A percentile compares a stretch with the other conserved stretches of the same genome.
Conservation (phyloP, 2,888 invertebrate genomes). For the Catocala sponsa region DNA sequence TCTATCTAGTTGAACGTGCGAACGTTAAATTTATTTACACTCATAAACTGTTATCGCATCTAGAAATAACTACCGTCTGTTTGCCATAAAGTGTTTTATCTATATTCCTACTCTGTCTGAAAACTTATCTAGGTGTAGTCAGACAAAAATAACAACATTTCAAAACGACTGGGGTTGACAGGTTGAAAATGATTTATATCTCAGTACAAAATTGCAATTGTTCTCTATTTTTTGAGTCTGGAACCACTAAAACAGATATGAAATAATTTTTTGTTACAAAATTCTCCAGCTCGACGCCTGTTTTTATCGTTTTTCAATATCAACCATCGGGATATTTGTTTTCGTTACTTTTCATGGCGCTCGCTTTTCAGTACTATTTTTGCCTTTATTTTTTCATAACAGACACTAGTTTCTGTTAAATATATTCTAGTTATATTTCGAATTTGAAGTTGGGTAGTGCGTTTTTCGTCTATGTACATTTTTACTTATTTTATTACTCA, state of each 20-base stretch:
- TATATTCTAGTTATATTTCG: not conserved
- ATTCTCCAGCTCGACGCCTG: slow-evolving; percentile 20
- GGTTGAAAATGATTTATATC: slow-evolving; percentile 9
- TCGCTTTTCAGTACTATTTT: slow-evolving; percentile 10
- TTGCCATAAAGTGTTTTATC: not conserved
- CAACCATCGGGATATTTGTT: slow-evolving; percentile 33
- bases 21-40: too few species aligned
- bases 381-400: slow-evolving; percentile 9
- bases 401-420: not conserved
- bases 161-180: slow-evolving; percentile 3
- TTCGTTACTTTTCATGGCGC: slow-evolving; percentile 27
- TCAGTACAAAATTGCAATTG: not conserved
- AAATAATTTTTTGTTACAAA: slow-evolving; percentile 22
- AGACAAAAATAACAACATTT: slow-evolving; percentile 4
- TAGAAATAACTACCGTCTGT: not conserved
- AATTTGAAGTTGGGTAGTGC: not conserved
- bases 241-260: slow-evolving; percentile 5
- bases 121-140: not conserved
- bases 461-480: not conserved
- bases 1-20: too few species aligned
- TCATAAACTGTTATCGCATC: too few species aligned
- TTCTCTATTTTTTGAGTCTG: slow-evolving; percentile 13
- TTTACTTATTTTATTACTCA: not conserved
- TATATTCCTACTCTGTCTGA: not conserved
- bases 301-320: slow-evolving; percentile 40